These are phyloP conservation scores for Strigamia transsilvanica DNA, from an alignment of 2,888 invertebrate genomes.

Conservation along the genomic window DNA sequence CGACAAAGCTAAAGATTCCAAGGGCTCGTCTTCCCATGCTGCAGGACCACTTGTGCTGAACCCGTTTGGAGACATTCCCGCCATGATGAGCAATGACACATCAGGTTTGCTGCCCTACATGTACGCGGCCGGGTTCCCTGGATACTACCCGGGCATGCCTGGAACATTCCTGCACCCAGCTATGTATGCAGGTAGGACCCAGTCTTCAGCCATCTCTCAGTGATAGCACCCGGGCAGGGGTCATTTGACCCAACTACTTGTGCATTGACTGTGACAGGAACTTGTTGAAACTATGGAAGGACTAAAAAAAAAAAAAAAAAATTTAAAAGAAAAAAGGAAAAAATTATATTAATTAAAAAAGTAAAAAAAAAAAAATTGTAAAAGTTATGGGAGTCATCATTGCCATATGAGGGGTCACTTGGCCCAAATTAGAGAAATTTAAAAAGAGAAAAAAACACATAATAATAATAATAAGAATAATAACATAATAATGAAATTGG, in stretches of 20 bases:
- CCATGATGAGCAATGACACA: constrained; percentile 57
- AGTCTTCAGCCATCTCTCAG: constrained; percentile 57
- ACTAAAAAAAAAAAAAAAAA: constrained; percentile 34
- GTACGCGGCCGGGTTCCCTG: constrained; percentile 64
- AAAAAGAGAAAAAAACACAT: neutral
- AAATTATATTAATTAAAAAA: constrained; percentile 12
- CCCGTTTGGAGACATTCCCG: constrained; percentile 56
- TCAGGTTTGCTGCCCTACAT: constrained; percentile 64
- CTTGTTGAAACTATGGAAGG: constrained; percentile 41
- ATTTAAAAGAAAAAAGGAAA: constrained; percentile 7
- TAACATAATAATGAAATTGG: neutral
- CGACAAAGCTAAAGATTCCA: constrained; percentile 53
- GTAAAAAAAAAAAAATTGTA: constrained; percentile 53
- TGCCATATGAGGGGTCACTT: constrained; percentile 54
- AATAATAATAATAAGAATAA: neutral
- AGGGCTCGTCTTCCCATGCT: constrained; percentile 36
- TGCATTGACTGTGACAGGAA: constrained; percentile 21
- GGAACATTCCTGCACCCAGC: constrained; percentile 70
- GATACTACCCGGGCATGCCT: constrained; percentile 63
- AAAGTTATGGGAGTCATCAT: constrained; percentile 52
- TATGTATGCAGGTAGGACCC: constrained; percentile 64
- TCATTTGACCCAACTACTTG: constrained; percentile 50
- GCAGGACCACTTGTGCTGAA: constrained; percentile 54
- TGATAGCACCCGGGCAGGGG: constrained; percentile 54
- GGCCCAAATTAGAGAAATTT: constrained; percentile 48